Percentiles rank a stretch among this genome's conserved stretches.
Conservation (phyloP, 2,113 vertebrate genomes). For the Chascanopsetta lugubris region DNA sequence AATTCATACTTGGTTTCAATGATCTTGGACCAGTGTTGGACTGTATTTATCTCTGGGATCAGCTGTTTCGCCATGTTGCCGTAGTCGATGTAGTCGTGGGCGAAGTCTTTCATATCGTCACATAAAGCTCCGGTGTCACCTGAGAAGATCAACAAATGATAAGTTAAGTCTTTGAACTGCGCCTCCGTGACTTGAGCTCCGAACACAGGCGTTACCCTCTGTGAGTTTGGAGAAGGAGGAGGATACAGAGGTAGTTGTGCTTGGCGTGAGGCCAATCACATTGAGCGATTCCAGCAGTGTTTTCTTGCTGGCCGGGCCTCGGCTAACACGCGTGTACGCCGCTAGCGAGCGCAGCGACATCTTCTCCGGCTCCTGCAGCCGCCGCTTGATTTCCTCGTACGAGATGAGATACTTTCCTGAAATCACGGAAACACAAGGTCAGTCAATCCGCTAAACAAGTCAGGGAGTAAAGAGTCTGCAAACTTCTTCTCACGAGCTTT, state of each 20-base stretch:
- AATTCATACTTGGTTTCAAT: constrained; percentile 81
- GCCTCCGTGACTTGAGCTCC: background rate
- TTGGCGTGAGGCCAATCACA: constrained; percentile 80
- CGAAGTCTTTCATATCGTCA: constrained; percentile 83
- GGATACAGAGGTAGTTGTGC: constrained; percentile 83
- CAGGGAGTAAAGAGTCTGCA: background rate
- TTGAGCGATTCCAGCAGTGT: constrained; percentile 79
- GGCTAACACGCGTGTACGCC: constrained; percentile 83
- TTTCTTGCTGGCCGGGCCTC: constrained; percentile 83
- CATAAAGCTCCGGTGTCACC: constrained; percentile 81
- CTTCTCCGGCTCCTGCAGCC: constrained; percentile 82
- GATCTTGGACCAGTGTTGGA: constrained; percentile 86
- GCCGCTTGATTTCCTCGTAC: constrained; percentile 82
- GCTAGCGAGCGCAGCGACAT: constrained; percentile 84
- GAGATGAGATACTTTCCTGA: constrained; percentile 81
- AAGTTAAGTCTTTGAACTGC: background rate
- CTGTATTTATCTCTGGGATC: constrained; percentile 80
- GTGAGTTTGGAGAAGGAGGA: constrained; percentile 85
- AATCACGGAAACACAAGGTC: background rate
- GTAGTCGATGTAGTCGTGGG: constrained; percentile 82
- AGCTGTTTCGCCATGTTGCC: constrained; percentile 82
- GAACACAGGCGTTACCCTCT: constrained; percentile 71
- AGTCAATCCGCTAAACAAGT: background rate
- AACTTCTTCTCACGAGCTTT: constrained; percentile 76
- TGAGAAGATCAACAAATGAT: constrained; percentile 32